phyloP scores from a whole-genome alignment of 2,888 invertebrate species.

The Hecatera dysodea region DNA sequence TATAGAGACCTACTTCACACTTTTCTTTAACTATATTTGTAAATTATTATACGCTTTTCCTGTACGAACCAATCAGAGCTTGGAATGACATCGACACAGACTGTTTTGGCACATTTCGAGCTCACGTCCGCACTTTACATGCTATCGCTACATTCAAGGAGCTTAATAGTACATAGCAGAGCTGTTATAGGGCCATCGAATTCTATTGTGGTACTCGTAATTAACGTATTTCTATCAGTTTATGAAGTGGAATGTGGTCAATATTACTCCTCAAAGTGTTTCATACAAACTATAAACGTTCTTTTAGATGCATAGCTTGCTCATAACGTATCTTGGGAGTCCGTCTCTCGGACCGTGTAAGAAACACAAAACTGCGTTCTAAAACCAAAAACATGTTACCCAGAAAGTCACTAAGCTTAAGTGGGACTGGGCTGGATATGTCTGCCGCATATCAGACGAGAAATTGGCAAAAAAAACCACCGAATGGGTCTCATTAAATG shows the following conservation, averaged over 20 bases:
- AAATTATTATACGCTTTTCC: conserved; percentile 31
- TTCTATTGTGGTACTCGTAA: conserved; percentile 15
- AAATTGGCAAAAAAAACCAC: too few species aligned
- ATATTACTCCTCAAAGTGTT: background rate
- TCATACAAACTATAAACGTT: too few species aligned
- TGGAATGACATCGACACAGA: conserved; percentile 46
- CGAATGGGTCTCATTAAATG: too few species aligned
- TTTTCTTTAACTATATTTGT: conserved; percentile 2
- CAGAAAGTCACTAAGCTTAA: too few species aligned
- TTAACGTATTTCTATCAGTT: conserved; percentile 12
- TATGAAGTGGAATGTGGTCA: background rate
- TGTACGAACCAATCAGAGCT: conserved; percentile 2
- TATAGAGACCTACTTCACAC: background rate
- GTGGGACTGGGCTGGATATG: too few species aligned
- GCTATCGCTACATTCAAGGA: conserved; percentile 61
- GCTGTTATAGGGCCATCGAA: conserved; percentile 65
- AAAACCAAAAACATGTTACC: too few species aligned
- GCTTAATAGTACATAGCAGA: conserved; percentile 65
- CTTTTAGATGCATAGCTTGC: too few species aligned
- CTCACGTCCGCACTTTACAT: conserved; percentile 57
- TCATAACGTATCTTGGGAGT: too few species aligned
- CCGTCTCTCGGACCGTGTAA: too few species aligned
- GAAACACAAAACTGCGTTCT: too few species aligned
- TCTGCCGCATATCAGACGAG: too few species aligned
- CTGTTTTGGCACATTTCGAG: conserved; percentile 61